Conservation (phyloP, 1,140 invertebrate genomes). For the Ostrea denselamellosa region DNA sequence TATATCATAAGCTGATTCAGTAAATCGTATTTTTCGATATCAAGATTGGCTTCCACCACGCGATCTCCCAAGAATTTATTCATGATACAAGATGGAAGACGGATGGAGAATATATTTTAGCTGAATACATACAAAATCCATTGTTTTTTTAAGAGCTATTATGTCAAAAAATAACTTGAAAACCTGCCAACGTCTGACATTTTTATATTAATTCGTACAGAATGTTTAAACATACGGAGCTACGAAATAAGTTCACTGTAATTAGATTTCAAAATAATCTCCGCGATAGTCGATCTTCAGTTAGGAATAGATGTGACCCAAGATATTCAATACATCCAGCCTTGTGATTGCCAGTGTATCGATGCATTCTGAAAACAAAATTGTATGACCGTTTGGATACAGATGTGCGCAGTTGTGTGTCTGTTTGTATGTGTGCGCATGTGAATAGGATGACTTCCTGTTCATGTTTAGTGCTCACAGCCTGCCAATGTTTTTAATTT, state of each 20-base stretch:
- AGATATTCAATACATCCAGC: too few species aligned
- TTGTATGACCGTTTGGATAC: too few species aligned
- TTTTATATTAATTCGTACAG: neutral
- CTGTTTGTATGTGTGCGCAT: too few species aligned
- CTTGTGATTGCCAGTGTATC: too few species aligned
- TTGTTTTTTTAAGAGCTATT: neutral
- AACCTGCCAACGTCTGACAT: conserved; percentile 18
- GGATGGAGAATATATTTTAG: neutral
- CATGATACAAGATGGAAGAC: neutral
- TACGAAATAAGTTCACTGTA: neutral
- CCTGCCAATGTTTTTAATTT: too few species aligned
- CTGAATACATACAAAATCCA: neutral
- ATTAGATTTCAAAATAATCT: conserved; percentile 24
- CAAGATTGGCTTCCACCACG: neutral
- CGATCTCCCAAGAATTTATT: neutral
- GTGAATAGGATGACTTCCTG: too few species aligned
- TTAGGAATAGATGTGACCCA: neutral
- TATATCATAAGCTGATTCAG: neutral
- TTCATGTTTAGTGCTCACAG: too few species aligned
- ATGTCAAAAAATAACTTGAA: conserved; percentile 29
- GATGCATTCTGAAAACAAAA: too few species aligned
- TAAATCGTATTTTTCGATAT: neutral
- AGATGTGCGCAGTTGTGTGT: too few species aligned
- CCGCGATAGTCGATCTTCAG: neutral
- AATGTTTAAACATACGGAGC: conserved; percentile 23